Evolutionary conservation across 2,888 invertebrate species (phyloP).

Genomic region (Calliopum simillimum): DNA sequence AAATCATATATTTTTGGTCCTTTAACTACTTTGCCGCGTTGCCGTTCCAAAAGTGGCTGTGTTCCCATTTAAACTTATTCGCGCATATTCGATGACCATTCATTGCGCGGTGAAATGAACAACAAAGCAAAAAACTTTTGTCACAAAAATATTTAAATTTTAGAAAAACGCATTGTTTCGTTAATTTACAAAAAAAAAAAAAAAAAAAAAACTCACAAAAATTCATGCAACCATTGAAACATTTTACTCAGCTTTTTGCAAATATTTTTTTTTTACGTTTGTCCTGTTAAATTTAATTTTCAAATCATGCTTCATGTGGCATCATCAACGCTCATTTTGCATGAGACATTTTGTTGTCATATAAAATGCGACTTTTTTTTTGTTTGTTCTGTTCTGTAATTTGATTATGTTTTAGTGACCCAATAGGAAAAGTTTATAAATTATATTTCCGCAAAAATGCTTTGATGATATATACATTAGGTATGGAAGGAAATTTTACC

Average conservation of each 20-base stretch:
- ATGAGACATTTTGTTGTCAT: background rate
- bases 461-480: too few species aligned
- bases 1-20: too few species aligned
- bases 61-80: too few species aligned
- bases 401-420: background rate
- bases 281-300: constrained; percentile 5
- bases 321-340: constrained; percentile 24
- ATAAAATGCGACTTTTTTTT: background rate
- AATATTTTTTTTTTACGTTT: constrained; percentile 5
- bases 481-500: too few species aligned
- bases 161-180: too few species aligned
- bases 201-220: too few species aligned
- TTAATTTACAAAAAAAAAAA: too few species aligned
- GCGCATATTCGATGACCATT: too few species aligned
- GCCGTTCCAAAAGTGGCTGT: too few species aligned
- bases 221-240: background rate
- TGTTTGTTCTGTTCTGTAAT: background rate
- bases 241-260: background rate
- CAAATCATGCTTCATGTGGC: constrained; percentile 22
- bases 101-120: background rate
- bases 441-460: too few species aligned
- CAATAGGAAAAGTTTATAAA: background rate
- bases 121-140: background rate
- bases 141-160: background rate
- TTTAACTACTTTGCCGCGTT: too few species aligned